Percentiles rank a stretch among this genome's conserved stretches.
phyloP scores from a whole-genome alignment of 2,797 vertebrate genomes.

The Pipistrellus pygmaeus region DNA sequence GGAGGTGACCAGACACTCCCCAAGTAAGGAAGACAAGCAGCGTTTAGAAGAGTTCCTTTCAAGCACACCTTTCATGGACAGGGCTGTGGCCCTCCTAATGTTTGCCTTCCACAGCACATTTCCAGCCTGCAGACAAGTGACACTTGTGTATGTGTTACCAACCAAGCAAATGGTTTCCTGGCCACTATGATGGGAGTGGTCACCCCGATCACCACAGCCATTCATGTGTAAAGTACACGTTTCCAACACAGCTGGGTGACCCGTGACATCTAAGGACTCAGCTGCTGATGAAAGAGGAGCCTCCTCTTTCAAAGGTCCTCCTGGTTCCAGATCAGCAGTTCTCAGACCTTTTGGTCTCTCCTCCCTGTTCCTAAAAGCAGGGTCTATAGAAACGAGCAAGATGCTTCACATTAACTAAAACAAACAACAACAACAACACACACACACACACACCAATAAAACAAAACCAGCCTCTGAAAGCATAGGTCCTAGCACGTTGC shows the following conservation, averaged over 20 bases:
- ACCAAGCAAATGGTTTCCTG: not conserved
- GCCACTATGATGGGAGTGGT: not conserved
- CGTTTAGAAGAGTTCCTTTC: not conserved
- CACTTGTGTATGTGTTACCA: not conserved
- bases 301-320: no score
- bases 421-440: no score
- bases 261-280: not conserved
- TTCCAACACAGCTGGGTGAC: not conserved
- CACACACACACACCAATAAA: no score
- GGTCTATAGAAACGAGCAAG: no score
- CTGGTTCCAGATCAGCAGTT: not conserved
- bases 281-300: not conserved
- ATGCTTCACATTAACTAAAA: not conserved
- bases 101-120: no score
- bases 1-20: not conserved
- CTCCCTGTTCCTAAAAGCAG: not conserved
- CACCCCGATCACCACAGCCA: not conserved
- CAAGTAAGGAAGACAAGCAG: not conserved
- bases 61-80: not conserved
- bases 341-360: not conserved
- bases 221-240: not conserved
- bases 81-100: rapidly evolving
- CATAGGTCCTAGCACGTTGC: not conserved
- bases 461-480: not conserved
- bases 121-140: not conserved